Conservation (phyloP, 2,797 vertebrate genomes). For the Epinephelus malabaricus region DNA sequence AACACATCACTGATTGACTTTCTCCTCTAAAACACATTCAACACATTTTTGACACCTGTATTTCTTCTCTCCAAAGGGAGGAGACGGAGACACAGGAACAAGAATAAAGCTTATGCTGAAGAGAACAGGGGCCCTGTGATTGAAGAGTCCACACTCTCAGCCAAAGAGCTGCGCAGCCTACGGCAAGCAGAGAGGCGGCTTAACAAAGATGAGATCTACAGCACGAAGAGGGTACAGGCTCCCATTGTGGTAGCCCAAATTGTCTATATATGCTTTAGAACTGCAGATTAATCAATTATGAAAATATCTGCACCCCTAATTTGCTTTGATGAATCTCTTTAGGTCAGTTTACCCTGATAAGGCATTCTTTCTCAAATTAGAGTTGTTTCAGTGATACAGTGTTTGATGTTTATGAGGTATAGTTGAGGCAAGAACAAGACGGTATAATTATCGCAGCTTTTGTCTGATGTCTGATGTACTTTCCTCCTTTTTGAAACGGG, state of each 20-base stretch:
- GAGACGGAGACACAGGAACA: conserved; percentile 77
- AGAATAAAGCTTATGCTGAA: conserved; percentile 82
- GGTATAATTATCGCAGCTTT: not conserved
- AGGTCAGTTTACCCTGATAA: not conserved
- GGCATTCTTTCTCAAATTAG: not conserved
- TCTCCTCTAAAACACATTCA: not conserved
- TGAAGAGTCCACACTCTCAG: conserved; percentile 87
- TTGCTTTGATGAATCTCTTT: not conserved
- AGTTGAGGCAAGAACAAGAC: not conserved
- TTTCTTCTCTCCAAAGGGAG: conserved; percentile 75
- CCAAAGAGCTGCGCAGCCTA: conserved; percentile 86
- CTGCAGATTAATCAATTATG: not conserved
- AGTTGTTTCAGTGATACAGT: not conserved
- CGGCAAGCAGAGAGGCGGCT: conserved; percentile 88
- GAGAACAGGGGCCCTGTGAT: conserved; percentile 84
- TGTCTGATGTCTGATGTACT: conserved; percentile 7
- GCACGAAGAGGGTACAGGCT: conserved; percentile 88
- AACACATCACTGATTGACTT: not conserved
- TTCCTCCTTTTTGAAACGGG: conserved; percentile 10
- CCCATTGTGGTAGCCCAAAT: not conserved
- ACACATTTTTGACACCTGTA: not conserved
- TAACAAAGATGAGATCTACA: conserved; percentile 87
- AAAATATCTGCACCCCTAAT: not conserved
- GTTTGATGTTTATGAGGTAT: not conserved
- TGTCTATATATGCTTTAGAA: not conserved